A percentile compares a stretch with the other conserved stretches of the same genome.
Evolutionary conservation across 2,113 vertebrate species (phyloP).

Genomic region (Plotosus lineatus): DNA sequence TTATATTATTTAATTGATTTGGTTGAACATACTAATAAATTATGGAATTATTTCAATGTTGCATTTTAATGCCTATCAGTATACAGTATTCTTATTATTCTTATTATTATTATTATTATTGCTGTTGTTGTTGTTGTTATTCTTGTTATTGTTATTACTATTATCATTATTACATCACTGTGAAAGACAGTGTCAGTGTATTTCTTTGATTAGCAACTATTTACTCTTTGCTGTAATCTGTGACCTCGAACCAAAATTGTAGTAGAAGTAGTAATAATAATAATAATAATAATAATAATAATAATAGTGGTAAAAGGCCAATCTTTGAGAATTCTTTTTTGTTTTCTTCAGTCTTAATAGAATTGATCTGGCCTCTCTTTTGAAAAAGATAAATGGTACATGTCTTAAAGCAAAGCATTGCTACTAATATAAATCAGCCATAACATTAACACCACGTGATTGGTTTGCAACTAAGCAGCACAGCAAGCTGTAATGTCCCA

Average conservation of each 20-base stretch:
- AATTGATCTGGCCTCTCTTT: not conserved
- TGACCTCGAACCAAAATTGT: no score
- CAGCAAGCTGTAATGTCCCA: no score
- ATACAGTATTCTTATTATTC: no score
- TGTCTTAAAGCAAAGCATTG: not conserved
- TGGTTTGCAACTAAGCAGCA: no score
- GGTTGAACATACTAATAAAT: no score
- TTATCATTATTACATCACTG: not conserved
- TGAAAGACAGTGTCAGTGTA: not conserved
- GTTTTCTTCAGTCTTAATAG: not conserved
- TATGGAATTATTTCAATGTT: no score
- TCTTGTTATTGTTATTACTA: not conserved
- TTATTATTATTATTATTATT: not conserved
- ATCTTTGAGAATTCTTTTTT: not conserved
- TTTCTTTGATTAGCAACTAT: not conserved
- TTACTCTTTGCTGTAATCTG: not conserved
- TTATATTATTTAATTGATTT: no score
- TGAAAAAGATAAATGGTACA: not conserved
- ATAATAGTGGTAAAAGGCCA: not conserved
- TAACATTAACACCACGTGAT: no score
- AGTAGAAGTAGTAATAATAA: no score
- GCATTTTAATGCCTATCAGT: no score
- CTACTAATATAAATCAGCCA: no score
- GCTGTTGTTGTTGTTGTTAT: not conserved
- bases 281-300: not conserved